phyloP scores from a whole-genome alignment of 2,888 invertebrate genomes.

The Zaprionus lineosus region DNA sequence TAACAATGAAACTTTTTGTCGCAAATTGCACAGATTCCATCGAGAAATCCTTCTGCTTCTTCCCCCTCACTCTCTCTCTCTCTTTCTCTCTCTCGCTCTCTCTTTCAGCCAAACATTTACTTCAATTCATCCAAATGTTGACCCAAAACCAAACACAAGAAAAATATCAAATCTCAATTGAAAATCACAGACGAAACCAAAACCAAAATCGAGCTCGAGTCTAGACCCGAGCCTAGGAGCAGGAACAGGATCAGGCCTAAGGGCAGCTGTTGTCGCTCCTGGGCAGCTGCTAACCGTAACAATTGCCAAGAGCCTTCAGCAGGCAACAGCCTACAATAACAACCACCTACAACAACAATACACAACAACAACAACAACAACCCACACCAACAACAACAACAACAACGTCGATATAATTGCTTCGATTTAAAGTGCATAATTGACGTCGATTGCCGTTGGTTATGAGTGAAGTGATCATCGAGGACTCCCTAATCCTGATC shows the following conservation, averaged over 20 bases:
- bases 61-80: neutral
- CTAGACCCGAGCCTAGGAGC: no score
- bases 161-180: neutral
- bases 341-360: constrained; percentile 3
- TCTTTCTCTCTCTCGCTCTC: neutral
- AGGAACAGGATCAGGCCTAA: no score
- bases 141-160: neutral
- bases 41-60: neutral
- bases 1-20: constrained; percentile 17
- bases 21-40: constrained; percentile 18
- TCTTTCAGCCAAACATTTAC: neutral
- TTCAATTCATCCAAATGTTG: neutral
- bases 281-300: constrained; percentile 38
- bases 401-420: constrained; percentile 26
- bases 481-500: constrained; percentile 14
- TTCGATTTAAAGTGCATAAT: constrained; percentile 67
- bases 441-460: constrained; percentile 50
- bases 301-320: no score
- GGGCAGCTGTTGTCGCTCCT: constrained; percentile 26
- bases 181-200: neutral
- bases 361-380: constrained; percentile 3
- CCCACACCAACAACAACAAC: neutral
- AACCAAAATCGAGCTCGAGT: constrained; percentile 5
- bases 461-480: constrained; percentile 36
- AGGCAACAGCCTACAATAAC: no score